Conservation (phyloP, 1,140 invertebrate species). For the Cheumatopsyche charites region DNA sequence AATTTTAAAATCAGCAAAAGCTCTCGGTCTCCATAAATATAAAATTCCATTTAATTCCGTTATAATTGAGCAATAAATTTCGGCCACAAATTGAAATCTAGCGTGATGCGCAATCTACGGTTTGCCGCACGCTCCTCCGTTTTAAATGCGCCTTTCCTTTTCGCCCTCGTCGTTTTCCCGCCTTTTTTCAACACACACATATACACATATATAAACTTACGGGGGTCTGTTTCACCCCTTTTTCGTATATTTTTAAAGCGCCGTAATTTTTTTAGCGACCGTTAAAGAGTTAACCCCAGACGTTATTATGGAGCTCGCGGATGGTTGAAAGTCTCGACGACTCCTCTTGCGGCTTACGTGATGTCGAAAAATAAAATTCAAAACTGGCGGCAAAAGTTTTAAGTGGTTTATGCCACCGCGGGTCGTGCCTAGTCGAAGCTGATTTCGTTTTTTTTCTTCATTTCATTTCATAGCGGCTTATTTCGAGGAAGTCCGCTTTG, state of each 20-base stretch:
- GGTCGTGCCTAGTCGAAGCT: neutral
- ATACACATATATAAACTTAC: neutral
- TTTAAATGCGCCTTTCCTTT: too few species aligned
- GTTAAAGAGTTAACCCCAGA: slow-evolving; percentile 1
- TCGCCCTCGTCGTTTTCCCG: too few species aligned
- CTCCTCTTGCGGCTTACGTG: slow-evolving; percentile 43
- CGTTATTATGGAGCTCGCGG: slow-evolving; percentile 42
- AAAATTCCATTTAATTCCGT: slow-evolving; percentile 1
- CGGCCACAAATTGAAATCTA: slow-evolving; percentile 45
- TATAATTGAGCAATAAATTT: slow-evolving; percentile 9
- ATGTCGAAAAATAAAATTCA: slow-evolving; percentile 47
- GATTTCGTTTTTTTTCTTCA: neutral
- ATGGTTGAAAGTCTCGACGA: slow-evolving; percentile 41
- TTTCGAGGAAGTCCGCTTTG: too few species aligned
- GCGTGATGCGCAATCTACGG: slow-evolving; percentile 39
- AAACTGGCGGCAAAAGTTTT: slow-evolving; percentile 46
- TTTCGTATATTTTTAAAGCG: neutral
- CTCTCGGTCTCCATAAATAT: neutral
- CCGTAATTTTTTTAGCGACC: neutral
- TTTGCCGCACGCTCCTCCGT: neutral
- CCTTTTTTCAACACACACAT: slow-evolving; percentile 28
- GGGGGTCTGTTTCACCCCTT: neutral
- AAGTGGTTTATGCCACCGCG: slow-evolving; percentile 48
- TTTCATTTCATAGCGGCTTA: too few species aligned
- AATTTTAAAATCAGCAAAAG: neutral